Evolutionary conservation across 2,113 vertebrate genomes (phyloP), one percentile per base, ranked within the genome.

Genomic region (Calyptommatus sinebrachiatus): DNA sequence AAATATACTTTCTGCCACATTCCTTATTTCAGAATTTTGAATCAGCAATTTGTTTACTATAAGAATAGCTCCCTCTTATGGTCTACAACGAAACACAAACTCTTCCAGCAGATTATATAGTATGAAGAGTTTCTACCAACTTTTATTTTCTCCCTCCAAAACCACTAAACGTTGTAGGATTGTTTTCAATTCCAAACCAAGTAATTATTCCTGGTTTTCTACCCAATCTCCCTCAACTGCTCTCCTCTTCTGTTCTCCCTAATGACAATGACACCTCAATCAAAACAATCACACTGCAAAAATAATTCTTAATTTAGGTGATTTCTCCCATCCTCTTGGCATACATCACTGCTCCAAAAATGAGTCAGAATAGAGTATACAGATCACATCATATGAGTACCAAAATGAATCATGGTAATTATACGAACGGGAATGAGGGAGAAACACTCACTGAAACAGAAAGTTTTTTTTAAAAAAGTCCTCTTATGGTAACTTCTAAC

Each of bases 61-160:
- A 75, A 53, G 45, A 35, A 73, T 53, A 83, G 80, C 88, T 87
- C 91, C 90, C 87, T 71, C 90, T 80, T 28, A 66, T 7, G 90
- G 80, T 68, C 41, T 3, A 45, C 0, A 8, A 8, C 16, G 61
- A 80, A 31, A 50, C 78, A 79, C 85, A 85, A 28, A 41, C 5
- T 1, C 18, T 20, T 57, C 53, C 53, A n/a, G 18, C 7, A 60
- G 78, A 85, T 53, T 4, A 0, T 0, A 62, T 75, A 70, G 4
- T 1, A 4, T 68, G 21, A 29, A 83, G 2, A 2, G 6, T 41
- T 35, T 48, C 45, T n/a, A 41, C 78, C 31, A 0, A 0, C 35
- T 79, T 53, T 53, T 66, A 66, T 50, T 70, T 57, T 57, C 53
- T 14, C 14, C 12, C 45, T 26, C 9, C 22, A 22, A 41, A 10